phyloP scores from a whole-genome alignment of 2,797 vertebrate species.

The Tangara arthus region DNA sequence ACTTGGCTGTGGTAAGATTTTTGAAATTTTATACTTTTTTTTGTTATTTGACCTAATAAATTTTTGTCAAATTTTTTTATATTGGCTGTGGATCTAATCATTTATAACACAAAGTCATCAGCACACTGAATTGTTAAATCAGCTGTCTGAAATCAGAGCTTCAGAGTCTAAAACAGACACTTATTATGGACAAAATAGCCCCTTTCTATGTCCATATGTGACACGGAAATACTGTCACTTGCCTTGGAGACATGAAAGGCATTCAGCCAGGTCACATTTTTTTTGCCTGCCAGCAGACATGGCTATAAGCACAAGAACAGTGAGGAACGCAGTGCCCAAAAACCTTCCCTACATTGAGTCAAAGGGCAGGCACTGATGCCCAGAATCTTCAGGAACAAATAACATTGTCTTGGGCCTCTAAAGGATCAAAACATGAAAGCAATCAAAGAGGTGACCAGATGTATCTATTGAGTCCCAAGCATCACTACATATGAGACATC shows the following conservation, averaged over 20 bases:
- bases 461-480: slow-evolving; percentile 29
- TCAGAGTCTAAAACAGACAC: background rate
- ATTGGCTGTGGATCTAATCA: too few species aligned
- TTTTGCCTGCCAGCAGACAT: background rate
- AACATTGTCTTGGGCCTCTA: slow-evolving; percentile 20
- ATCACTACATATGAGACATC: slow-evolving; percentile 42
- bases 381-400: background rate
- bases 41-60: too few species aligned
- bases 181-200: background rate
- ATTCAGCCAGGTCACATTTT: background rate
- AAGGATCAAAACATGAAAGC: background rate
- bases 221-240: background rate
- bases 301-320: background rate
- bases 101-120: background rate
- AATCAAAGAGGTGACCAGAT: slow-evolving; percentile 40
- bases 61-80: too few species aligned
- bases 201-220: background rate
- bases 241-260: background rate
- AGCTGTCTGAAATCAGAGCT: background rate
- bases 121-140: background rate
- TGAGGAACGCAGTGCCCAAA: background rate
- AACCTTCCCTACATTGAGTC: background rate
- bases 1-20: too few species aligned
- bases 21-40: too few species aligned
- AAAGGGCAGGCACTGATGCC: background rate